These are phyloP conservation scores for Poeciliopsis turneri DNA, from an alignment of 2,797 vertebrate species.

Conservation along the genomic window DNA sequence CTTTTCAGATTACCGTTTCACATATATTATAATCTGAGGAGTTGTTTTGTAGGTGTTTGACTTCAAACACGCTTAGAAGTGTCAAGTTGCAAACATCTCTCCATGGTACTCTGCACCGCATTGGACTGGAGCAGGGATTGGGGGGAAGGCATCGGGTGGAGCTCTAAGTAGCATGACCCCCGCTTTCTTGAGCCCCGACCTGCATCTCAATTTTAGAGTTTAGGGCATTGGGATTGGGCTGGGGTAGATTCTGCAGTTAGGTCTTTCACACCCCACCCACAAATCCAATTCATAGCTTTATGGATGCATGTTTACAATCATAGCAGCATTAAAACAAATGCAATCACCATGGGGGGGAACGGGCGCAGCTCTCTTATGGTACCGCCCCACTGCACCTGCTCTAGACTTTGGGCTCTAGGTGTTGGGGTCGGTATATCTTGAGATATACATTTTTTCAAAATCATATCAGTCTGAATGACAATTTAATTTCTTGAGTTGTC, in stretches of 20 bases:
- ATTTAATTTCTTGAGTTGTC: no score
- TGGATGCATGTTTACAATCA: background rate
- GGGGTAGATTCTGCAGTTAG: no score
- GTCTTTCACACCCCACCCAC: no score
- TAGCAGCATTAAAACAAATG: background rate
- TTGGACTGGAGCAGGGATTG: background rate
- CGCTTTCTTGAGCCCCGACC: background rate
- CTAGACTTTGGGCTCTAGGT: background rate
- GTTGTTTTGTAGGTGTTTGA: constrained; percentile 33
- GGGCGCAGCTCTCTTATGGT: no score
- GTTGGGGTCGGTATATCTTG: background rate
- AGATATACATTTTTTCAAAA: no score
- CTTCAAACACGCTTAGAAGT: constrained; percentile 26
- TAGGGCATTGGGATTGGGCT: background rate
- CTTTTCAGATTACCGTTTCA: constrained; percentile 54
- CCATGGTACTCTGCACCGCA: background rate
- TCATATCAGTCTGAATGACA: no score
- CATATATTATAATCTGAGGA: constrained; percentile 22
- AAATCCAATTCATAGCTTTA: background rate
- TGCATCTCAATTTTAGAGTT: background rate
- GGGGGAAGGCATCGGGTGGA: no score
- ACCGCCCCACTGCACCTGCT: background rate
- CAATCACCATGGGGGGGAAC: no score
- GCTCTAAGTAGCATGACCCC: background rate
- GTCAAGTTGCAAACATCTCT: background rate